Base-by-base conservation (phyloP, 1,140 invertebrate genomes). In the Rhynchophorus ferrugineus region DNA sequence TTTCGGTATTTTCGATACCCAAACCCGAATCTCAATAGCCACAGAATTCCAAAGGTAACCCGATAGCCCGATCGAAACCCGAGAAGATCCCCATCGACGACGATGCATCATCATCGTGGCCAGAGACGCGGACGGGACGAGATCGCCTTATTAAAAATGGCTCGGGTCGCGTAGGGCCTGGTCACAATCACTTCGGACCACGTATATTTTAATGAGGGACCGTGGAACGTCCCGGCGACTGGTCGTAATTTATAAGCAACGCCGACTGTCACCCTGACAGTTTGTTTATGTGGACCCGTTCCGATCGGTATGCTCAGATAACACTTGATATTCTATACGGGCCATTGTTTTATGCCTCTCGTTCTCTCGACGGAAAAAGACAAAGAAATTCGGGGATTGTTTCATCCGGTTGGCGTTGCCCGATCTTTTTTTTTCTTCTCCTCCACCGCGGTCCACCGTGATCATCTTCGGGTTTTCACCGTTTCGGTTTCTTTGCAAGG, bases 311-410 rank as follows among this genome's bases (percentile, higher is more conserved):
- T 54, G 56, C 50, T 37, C 50, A 50, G 56, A 57, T 57, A 57
- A 53, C 56, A 57, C 56, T 57, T 49, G 56, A 57, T 57, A 57
- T 54, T 57, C 56, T 49, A 54, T 54, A 54, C 51, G 45, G 45
- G 3, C 51, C 44, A 54, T 54, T 54, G 51, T 54, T 54, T 54
- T 54, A 54, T 54, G 24, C 49, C 49, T 42, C 36, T 41, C 16
- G 16, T 37, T 36, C 11, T 8, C 45, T 18, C 5, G 24, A 11
- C 5, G 11, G 24, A 29, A 29, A 34, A 47, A 19, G 24, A 54
- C 44, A 17, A 52, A 14, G 19, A 46, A 8, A 24, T 45, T 52
- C 33, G 37, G 50, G 50, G 36, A 47, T 54, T 47, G 36, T 37
- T 54, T 54, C 47, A 54, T 54, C 37, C 5, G 24, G 5, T 29